Percentiles rank a stretch among this genome's conserved stretches.
These are phyloP conservation scores for Aurelia coerulea DNA, from an alignment of 30 jellyfish, hydroid and myxozoan species.

Conservation along the genomic window DNA sequence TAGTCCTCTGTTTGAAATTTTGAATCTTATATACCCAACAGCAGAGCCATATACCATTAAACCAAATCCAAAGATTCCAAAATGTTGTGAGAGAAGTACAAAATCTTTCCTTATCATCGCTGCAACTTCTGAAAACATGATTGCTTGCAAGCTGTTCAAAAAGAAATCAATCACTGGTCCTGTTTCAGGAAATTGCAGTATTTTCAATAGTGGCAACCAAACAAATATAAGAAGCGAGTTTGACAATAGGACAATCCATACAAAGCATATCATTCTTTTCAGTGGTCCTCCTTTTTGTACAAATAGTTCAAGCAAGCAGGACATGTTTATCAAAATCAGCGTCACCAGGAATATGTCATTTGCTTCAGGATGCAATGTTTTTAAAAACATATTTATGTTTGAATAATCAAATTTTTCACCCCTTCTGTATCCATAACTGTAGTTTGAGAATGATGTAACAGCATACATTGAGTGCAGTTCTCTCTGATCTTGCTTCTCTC, in stretches of 20 bases:
- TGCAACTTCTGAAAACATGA: conserved; percentile 92
- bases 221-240: conserved; percentile 65
- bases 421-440: conserved; percentile 77
- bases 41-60: conserved; percentile 75
- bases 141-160: conserved; percentile 67
- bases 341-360: conserved; percentile 85
- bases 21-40: conserved; percentile 78
- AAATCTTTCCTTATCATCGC: conserved; percentile 89
- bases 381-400: conserved; percentile 77
- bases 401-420: conserved; percentile 78
- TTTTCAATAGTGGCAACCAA: conserved; percentile 85
- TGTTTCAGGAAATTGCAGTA: conserved; percentile 81
- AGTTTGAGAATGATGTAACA: conserved; percentile 45
- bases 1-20: conserved; percentile 47
- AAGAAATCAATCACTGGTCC: conserved; percentile 77
- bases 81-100: conserved; percentile 76
- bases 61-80: conserved; percentile 74
- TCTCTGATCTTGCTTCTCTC: not conserved
- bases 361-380: conserved; percentile 92
- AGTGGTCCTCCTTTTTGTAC: conserved; percentile 97
- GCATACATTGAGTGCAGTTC: conserved; percentile 21
- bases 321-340: conserved; percentile 72
- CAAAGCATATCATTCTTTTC: conserved; percentile 67
- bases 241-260: conserved; percentile 81
- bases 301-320: conserved; percentile 85